phyloP scores from a whole-genome alignment of 2,113 vertebrate species.

The Corythornis madagascariensis region DNA sequence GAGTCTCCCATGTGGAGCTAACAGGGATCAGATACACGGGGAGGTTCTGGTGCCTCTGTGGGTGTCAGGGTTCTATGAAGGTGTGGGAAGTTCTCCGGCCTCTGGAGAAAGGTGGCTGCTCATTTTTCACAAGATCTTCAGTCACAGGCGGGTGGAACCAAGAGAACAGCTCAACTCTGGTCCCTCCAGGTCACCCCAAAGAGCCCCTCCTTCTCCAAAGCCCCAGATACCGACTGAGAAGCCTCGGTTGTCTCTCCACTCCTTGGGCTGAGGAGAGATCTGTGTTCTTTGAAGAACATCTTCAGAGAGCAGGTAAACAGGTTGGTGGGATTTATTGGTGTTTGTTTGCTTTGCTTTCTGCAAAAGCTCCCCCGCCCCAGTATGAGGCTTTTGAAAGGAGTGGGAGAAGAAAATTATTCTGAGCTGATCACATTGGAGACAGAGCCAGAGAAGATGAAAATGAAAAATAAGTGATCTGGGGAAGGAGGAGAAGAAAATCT shows the following conservation, averaged over 20 bases:
- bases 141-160: not conserved
- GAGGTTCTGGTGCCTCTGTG: not conserved
- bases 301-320: not conserved
- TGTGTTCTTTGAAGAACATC: not conserved
- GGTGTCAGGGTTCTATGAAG: not conserved
- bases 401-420: not conserved
- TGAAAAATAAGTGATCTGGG: not conserved
- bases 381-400: not conserved
- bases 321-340: not conserved
- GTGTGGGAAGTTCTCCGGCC: not conserved
- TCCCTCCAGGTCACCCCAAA: not conserved
- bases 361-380: not conserved
- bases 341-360: too few relatives aligned
- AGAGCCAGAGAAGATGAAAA: not conserved
- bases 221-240: not conserved
- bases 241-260: not conserved
- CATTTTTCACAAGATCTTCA: not conserved
- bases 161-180: not conserved
- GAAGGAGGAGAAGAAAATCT: not conserved
- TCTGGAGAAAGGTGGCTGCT: not conserved
- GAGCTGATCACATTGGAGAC: not conserved
- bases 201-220: not conserved
- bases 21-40: not conserved
- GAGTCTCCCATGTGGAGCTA: not conserved
- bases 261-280: not conserved